These are phyloP conservation scores for Sebastes paucispinis DNA, from an alignment of 2,797 vertebrate species.

Conservation along the genomic window DNA sequence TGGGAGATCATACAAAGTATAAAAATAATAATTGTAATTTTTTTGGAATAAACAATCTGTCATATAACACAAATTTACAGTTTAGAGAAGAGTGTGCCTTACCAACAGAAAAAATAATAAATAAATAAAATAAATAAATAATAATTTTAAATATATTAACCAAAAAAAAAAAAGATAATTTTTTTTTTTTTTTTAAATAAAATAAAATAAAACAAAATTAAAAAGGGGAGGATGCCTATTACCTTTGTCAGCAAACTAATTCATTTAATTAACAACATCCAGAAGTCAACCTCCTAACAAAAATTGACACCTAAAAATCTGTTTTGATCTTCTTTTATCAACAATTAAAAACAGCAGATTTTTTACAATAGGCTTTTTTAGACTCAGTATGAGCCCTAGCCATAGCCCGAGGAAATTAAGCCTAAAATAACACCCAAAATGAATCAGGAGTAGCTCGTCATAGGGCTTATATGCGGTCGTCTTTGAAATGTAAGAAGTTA, in stretches of 20 bases:
- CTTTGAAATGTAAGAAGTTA: neutral
- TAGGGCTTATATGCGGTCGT: neutral
- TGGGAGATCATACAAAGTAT: too few species aligned
- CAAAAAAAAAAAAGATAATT: too few species aligned
- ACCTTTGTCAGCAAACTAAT: too few species aligned
- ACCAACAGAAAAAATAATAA: too few species aligned
- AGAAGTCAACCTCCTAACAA: neutral
- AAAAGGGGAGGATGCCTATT: too few species aligned
- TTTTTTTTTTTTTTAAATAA: too few species aligned
- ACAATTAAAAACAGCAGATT: neutral
- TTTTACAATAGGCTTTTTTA: neutral
- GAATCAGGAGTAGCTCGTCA: neutral
- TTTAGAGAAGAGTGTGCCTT: too few species aligned
- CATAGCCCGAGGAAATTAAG: neutral
- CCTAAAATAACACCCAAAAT: neutral
- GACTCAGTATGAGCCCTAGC: neutral
- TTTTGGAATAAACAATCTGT: too few species aligned
- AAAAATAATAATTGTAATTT: accelerated
- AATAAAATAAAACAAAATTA: too few species aligned
- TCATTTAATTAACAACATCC: neutral
- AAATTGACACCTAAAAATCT: neutral
- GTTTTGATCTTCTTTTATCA: neutral
- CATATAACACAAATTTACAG: too few species aligned
- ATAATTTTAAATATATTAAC: accelerated
- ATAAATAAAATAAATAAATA: too few species aligned